phyloP scores from a whole-genome alignment of 2,888 invertebrate species.

The Coecobrya sp. region DNA sequence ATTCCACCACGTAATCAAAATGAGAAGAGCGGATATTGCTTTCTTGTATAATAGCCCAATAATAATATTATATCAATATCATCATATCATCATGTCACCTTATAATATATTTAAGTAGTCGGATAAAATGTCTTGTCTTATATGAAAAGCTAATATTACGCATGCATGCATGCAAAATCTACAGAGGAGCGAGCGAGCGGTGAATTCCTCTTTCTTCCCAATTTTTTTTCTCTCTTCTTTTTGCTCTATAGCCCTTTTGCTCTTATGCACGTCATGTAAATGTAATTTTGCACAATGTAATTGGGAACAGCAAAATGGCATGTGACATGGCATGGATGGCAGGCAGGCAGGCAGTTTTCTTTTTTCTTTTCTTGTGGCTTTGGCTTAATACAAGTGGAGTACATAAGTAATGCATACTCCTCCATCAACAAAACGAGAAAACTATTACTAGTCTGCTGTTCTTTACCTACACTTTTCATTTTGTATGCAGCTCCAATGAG shows the following conservation, averaged over 20 bases:
- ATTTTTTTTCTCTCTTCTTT: neutral
- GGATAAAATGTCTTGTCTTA: neutral
- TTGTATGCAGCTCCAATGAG: slow-evolving; percentile 30
- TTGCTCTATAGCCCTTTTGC: neutral
- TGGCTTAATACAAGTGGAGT: neutral
- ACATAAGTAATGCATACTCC: slow-evolving; percentile 4
- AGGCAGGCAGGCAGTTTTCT: neutral
- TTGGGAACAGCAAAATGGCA: slow-evolving; percentile 43
- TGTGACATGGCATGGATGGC: slow-evolving; percentile 14
- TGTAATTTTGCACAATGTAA: slow-evolving; percentile 57
- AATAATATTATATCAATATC: slow-evolving; percentile 32
- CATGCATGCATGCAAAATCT: slow-evolving; percentile 28
- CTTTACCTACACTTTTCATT: slow-evolving; percentile 26
- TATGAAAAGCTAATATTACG: slow-evolving; percentile 11
- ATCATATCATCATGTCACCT: neutral
- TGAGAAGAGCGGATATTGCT: slow-evolving; percentile 15
- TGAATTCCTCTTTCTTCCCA: neutral
- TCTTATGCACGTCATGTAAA: slow-evolving; percentile 45
- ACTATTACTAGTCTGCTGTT: neutral
- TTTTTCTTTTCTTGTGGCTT: neutral
- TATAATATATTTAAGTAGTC: neutral
- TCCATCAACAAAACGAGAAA: slow-evolving; percentile 18
- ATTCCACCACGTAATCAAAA: slow-evolving; percentile 7
- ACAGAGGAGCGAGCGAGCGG: neutral
- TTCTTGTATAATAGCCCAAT: slow-evolving; percentile 29